Percentiles rank a stretch among this genome's conserved stretches.
Conservation (phyloP, 2,888 invertebrate species). For the Lepidocyrtinus sp. region DNA sequence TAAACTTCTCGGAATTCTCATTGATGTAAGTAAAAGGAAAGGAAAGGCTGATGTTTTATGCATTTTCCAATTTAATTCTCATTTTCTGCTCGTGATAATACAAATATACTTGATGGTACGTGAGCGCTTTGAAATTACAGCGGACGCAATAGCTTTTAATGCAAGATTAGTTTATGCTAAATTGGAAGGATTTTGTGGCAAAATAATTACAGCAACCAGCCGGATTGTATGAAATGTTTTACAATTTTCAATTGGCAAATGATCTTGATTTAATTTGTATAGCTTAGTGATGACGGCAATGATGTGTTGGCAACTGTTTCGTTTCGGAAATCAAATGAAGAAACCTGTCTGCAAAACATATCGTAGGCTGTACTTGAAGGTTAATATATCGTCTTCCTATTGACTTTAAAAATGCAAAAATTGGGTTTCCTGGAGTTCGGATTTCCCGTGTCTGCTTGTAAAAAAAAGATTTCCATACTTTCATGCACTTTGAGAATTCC, state of each 20-base stretch:
- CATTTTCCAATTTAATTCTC: neutral
- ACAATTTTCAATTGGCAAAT: neutral
- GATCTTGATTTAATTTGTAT: neutral
- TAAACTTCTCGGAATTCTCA: neutral
- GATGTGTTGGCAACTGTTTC: neutral
- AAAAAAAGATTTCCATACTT: too few species aligned
- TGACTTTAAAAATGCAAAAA: constrained; percentile 3
- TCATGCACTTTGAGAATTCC: too few species aligned
- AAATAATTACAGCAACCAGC: neutral
- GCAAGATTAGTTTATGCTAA: neutral
- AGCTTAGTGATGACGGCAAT: too few species aligned
- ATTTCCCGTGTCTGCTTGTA: neutral
- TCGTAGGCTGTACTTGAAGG: too few species aligned
- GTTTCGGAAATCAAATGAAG: neutral
- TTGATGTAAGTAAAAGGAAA: constrained; percentile 8
- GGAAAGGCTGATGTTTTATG: constrained; percentile 11
- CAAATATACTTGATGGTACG: too few species aligned
- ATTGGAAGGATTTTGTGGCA: neutral
- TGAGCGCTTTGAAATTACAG: too few species aligned
- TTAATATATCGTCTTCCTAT: too few species aligned
- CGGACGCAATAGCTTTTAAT: neutral
- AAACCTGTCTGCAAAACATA: neutral
- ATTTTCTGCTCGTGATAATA: too few species aligned
- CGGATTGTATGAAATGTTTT: neutral
- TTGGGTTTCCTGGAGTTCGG: neutral